phyloP scores from a whole-genome alignment of 2,888 invertebrate genomes.

The Chymomyza fuscimana region DNA sequence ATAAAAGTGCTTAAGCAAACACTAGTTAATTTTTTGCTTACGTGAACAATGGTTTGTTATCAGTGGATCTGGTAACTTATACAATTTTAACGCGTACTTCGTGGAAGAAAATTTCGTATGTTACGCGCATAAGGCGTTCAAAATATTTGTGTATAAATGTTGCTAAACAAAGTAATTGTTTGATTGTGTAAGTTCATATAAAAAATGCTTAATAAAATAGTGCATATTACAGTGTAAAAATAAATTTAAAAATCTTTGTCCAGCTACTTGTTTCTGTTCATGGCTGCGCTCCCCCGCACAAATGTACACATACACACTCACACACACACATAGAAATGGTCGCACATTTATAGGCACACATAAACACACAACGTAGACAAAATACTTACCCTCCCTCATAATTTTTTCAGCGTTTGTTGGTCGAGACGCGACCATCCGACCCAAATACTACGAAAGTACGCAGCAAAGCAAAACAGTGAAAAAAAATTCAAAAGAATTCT shows the following conservation, averaged over 20 bases:
- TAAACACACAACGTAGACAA: slow-evolving; percentile 60
- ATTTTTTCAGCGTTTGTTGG: slow-evolving; percentile 47
- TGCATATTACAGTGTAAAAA: not conserved
- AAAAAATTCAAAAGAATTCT: slow-evolving; percentile 39
- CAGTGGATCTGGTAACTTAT: not conserved
- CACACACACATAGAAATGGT: slow-evolving; percentile 3
- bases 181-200: slow-evolving; percentile 11
- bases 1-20: not conserved
- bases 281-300: slow-evolving; percentile 7
- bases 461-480: slow-evolving; percentile 47
- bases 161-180: slow-evolving; percentile 13
- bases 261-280: slow-evolving; percentile 9
- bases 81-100: slow-evolving; percentile 58
- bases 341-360: slow-evolving; percentile 22
- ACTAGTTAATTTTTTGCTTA: not conserved
- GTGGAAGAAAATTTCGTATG: slow-evolving; percentile 54
- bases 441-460: slow-evolving; percentile 63
- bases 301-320: slow-evolving; percentile 14
- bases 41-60: not conserved
- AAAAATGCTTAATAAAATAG: not conserved
- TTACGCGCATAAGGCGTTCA: slow-evolving; percentile 18
- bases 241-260: not conserved
- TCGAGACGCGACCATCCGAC: slow-evolving; percentile 45
- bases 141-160: slow-evolving; percentile 15
- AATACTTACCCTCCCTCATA: slow-evolving; percentile 56